phyloP scores from a whole-genome alignment of 2,888 invertebrate genomes.

The Oligia latruncula region DNA sequence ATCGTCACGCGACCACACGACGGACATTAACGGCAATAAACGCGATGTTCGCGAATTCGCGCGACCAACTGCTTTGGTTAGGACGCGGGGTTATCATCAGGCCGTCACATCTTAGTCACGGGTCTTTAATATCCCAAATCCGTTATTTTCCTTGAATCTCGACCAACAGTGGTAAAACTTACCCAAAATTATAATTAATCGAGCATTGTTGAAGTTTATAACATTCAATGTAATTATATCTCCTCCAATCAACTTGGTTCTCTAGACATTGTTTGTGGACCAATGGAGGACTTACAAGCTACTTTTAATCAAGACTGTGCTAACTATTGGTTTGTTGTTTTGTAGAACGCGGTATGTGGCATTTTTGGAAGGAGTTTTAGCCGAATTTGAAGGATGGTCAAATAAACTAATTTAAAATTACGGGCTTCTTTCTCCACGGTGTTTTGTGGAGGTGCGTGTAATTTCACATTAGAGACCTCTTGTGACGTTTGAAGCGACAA shows the following conservation, averaged over 20 bases:
- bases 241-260: conserved; percentile 49
- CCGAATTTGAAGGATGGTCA: too few species aligned
- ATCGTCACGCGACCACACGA: too few species aligned
- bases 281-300: conserved; percentile 29
- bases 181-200: conserved; percentile 41
- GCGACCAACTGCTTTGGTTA: too few species aligned
- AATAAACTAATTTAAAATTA: too few species aligned
- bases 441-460: background rate
- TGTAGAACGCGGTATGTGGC: conserved; percentile 22
- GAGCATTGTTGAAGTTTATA: conserved; percentile 44
- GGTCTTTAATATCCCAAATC: background rate
- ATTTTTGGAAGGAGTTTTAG: background rate
- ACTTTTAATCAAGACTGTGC: conserved; percentile 45
- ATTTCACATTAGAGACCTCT: background rate
- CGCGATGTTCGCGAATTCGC: too few species aligned
- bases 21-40: too few species aligned
- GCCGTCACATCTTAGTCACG: too few species aligned
- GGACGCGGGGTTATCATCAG: too few species aligned
- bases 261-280: conserved; percentile 38
- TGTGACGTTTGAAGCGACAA: background rate
- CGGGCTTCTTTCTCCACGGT: too few species aligned
- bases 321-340: conserved; percentile 24
- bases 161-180: conserved; percentile 1
- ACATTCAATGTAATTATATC: conserved; percentile 34
- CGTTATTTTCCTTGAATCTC: conserved; percentile 11